Conservation (phyloP, 2,888 invertebrate species). For the Linnaemya vulpina region DNA sequence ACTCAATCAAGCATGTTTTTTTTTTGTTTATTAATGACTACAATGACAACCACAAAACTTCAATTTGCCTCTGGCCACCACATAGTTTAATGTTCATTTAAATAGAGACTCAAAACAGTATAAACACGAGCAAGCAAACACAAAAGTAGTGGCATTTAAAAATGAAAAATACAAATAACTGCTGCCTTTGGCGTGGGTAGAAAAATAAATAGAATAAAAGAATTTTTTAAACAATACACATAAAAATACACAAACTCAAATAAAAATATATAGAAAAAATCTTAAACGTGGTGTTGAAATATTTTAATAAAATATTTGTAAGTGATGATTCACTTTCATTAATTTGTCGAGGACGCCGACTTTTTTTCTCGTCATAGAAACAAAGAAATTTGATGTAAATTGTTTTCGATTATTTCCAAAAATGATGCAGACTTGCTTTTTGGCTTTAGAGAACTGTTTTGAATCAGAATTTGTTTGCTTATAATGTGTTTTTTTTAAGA, state of each 20-base stretch:
- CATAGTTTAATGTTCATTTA: slow-evolving; percentile 65
- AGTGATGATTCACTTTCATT: not conserved
- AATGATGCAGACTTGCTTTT: no score
- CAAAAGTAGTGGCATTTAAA: not conserved
- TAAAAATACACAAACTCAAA: not conserved
- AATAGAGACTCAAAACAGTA: slow-evolving; percentile 42
- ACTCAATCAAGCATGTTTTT: slow-evolving; percentile 73
- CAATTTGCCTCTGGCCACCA: slow-evolving; percentile 72
- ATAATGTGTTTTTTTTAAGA: no score
- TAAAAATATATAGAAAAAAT: not conserved
- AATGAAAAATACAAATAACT: not conserved
- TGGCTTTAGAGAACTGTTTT: no score
- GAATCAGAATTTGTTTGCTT: no score
- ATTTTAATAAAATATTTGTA: no score
- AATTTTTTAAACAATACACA: no score
- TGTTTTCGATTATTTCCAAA: no score
- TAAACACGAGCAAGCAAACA: slow-evolving; percentile 5
- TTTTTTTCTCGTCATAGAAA: no score
- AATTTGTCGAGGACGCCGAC: not conserved
- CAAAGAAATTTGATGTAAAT: no score
- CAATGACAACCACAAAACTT: slow-evolving; percentile 70
- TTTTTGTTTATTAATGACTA: slow-evolving; percentile 71
- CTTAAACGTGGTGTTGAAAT: not conserved
- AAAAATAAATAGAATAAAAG: not conserved
- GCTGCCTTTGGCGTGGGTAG: not conserved